phyloP scores from a whole-genome alignment of 2,113 vertebrate genomes.

The Sula dactylatra region DNA sequence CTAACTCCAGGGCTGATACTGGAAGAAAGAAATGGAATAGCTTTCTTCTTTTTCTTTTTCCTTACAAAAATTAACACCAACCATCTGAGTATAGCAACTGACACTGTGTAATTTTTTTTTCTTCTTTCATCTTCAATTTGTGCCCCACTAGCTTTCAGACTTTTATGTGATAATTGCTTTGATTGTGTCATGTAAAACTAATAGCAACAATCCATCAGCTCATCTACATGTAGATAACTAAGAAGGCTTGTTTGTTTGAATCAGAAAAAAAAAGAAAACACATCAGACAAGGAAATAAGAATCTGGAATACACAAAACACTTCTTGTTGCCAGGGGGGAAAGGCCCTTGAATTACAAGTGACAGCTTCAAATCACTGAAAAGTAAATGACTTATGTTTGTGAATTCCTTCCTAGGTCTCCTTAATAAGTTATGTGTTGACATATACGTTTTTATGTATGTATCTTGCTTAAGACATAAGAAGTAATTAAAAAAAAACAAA shows the following conservation, averaged over 20 bases:
- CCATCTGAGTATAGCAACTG: neutral
- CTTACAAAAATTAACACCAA: neutral
- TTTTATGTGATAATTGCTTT: neutral
- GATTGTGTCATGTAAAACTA: neutral
- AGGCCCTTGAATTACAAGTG: neutral
- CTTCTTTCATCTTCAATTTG: neutral
- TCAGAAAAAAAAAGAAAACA: neutral
- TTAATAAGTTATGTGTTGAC: neutral
- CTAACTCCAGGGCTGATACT: neutral
- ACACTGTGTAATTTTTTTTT: neutral
- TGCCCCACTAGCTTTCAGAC: neutral
- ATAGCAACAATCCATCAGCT: neutral
- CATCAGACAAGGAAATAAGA: neutral
- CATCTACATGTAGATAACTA: neutral
- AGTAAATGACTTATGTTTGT: neutral
- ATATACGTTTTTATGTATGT: neutral
- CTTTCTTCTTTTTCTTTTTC: too few species aligned
- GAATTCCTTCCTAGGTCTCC: neutral
- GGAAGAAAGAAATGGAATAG: neutral
- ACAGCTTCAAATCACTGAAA: neutral
- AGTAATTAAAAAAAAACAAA: neutral
- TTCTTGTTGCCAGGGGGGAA: neutral
- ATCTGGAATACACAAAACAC: neutral
- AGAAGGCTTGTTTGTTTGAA: neutral
- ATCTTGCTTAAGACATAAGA: neutral